Percentiles rank a stretch among this genome's conserved stretches.
Evolutionary conservation across 2,888 invertebrate genomes (phyloP).

Genomic region (Syrista parreyssii): DNA sequence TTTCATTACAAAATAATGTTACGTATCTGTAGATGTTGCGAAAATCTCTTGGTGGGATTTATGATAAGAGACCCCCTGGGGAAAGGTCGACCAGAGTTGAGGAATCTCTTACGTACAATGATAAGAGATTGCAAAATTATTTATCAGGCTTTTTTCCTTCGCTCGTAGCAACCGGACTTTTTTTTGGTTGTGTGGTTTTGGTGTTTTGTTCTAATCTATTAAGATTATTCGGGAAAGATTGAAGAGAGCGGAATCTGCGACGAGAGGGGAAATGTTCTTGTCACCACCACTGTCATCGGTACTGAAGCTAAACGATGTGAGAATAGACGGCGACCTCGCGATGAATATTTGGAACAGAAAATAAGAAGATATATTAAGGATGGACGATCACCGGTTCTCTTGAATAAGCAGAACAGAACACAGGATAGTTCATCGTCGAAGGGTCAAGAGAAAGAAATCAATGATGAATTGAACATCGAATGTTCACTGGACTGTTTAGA

Average conservation of each 20-base stretch:
- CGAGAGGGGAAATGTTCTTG: slow-evolving; percentile 29
- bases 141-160: neutral
- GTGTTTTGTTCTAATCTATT: neutral
- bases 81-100: neutral
- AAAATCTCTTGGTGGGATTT: neutral
- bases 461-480: neutral
- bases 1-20: neutral
- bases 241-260: slow-evolving; percentile 33
- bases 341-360: slow-evolving; percentile 29
- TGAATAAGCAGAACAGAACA: slow-evolving; percentile 5
- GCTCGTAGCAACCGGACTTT: neutral
- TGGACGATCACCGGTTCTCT: slow-evolving; percentile 1
- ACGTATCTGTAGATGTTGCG: neutral
- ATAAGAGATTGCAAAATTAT: neutral
- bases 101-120: neutral
- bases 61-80: neutral
- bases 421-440: neutral
- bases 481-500: neutral
- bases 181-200: neutral
- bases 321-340: slow-evolving; percentile 15
- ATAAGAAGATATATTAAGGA: slow-evolving; percentile 29
- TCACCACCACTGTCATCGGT: slow-evolving; percentile 24
- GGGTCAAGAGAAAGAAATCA: neutral
- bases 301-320: slow-evolving; percentile 13
- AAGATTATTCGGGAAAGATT: slow-evolving; percentile 20